Conservation (phyloP, 2,113 vertebrate species). For the Aspidoscelis tigris region DNA sequence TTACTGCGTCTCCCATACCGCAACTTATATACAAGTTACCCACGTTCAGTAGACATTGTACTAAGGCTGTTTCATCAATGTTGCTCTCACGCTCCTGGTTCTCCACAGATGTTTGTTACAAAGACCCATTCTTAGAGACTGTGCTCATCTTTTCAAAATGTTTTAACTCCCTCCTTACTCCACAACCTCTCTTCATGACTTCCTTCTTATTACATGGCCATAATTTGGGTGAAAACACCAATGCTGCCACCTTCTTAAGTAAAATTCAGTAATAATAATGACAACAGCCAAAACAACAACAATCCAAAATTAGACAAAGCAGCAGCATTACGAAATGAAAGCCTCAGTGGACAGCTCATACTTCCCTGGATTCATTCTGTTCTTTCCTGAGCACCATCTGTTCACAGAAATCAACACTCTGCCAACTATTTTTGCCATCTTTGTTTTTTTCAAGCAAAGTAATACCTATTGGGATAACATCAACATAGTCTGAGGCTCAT, state of each 20-base stretch:
- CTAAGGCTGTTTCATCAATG: slow-evolving; percentile 8
- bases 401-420: background rate
- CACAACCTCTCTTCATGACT: slow-evolving; percentile 38
- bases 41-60: background rate
- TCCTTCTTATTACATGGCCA: slow-evolving; percentile 41
- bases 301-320: slow-evolving; percentile 20
- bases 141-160: slow-evolving; percentile 40
- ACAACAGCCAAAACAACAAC: background rate
- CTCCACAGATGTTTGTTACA: slow-evolving; percentile 28
- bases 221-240: slow-evolving; percentile 33
- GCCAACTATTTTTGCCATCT: slow-evolving; percentile 13
- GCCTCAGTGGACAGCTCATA: slow-evolving; percentile 32
- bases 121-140: slow-evolving; percentile 6
- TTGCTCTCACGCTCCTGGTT: slow-evolving; percentile 4
- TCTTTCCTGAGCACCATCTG: background rate
- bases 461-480: slow-evolving; percentile 18
- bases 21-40: background rate
- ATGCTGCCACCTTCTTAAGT: slow-evolving; percentile 11
- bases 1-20: slow-evolving; percentile 11
- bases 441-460: slow-evolving; percentile 20
- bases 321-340: slow-evolving; percentile 39
- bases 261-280: background rate
- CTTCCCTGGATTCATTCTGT: slow-evolving; percentile 34
- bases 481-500: background rate
- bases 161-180: slow-evolving; percentile 5